Evolutionary conservation across 2,888 invertebrate species (phyloP).

Genomic region (Eupithecia dodoneata): DNA sequence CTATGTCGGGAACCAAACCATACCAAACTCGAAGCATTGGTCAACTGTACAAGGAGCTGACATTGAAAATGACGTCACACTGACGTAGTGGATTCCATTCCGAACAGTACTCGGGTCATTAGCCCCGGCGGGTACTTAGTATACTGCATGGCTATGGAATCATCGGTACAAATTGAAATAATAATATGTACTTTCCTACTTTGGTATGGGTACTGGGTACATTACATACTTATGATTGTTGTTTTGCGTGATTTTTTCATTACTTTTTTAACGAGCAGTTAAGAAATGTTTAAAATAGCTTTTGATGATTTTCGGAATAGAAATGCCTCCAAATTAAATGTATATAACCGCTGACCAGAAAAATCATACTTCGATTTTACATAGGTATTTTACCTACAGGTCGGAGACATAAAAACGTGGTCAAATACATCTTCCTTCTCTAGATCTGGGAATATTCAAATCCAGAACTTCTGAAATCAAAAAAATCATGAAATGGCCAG

Average conservation of each 20-base stretch:
- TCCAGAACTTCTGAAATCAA: too few species aligned
- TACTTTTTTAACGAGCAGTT: neutral
- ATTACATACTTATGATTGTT: neutral
- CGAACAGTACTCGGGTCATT: constrained; percentile 54
- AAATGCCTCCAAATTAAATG: neutral
- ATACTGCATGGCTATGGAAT: constrained; percentile 11
- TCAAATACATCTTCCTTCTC: neutral
- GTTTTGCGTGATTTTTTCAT: neutral
- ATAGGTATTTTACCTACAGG: neutral
- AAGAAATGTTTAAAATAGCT: neutral
- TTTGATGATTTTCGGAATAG: neutral
- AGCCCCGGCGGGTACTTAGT: constrained; percentile 36
- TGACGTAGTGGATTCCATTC: constrained; percentile 54
- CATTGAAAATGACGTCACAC: constrained; percentile 60
- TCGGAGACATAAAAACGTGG: neutral
- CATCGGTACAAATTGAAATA: constrained; percentile 12
- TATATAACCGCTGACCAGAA: neutral
- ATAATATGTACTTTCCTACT: neutral
- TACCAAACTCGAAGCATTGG: constrained; percentile 32
- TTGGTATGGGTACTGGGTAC: neutral
- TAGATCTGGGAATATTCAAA: too few species aligned
- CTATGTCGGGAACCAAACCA: neutral
- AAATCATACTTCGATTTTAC: neutral
- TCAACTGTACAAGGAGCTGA: constrained; percentile 42
- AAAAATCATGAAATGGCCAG: neutral